phyloP scores from a whole-genome alignment of 2,797 vertebrate genomes.

The Tapirus indicus region DNA sequence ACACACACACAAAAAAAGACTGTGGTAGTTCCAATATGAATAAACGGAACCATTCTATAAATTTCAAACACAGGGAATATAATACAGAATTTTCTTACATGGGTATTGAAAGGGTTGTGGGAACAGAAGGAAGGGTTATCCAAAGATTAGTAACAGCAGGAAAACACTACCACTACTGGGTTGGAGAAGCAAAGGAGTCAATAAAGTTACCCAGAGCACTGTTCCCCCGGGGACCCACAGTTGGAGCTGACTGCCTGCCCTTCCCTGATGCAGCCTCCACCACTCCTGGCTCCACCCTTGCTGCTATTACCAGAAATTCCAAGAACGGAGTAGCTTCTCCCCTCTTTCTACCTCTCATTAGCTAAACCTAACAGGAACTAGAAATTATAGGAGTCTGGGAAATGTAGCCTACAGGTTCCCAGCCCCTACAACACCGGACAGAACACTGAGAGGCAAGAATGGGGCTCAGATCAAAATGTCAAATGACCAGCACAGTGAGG shows the following conservation, averaged over 20 bases:
- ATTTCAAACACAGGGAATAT: not conserved
- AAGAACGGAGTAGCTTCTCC: not conserved
- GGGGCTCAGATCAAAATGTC: not conserved
- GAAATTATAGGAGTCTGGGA: not conserved
- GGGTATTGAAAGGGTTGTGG: not conserved
- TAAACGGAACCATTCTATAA: not conserved
- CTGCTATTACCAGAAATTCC: not conserved
- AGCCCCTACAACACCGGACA: not conserved
- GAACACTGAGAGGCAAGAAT: not conserved
- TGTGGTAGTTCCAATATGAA: not conserved
- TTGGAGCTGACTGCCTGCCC: not conserved
- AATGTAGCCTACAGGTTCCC: not conserved
- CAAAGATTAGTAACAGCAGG: not conserved
- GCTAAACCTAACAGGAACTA: not conserved
- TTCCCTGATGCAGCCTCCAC: not conserved
- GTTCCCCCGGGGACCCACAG: not conserved
- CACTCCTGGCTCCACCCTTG: not conserved
- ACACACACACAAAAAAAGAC: too few species aligned
- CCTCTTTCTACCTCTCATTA: not conserved
- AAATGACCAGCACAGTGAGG: not conserved
- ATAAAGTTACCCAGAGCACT: not conserved
- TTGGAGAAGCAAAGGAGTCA: not conserved
- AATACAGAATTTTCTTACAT: not conserved
- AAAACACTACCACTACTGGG: not conserved
- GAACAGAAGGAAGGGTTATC: not conserved